Evolutionary conservation across 2,113 vertebrate genomes (phyloP), one percentile per base, ranked within the genome.

Genomic region (Columba livia): DNA sequence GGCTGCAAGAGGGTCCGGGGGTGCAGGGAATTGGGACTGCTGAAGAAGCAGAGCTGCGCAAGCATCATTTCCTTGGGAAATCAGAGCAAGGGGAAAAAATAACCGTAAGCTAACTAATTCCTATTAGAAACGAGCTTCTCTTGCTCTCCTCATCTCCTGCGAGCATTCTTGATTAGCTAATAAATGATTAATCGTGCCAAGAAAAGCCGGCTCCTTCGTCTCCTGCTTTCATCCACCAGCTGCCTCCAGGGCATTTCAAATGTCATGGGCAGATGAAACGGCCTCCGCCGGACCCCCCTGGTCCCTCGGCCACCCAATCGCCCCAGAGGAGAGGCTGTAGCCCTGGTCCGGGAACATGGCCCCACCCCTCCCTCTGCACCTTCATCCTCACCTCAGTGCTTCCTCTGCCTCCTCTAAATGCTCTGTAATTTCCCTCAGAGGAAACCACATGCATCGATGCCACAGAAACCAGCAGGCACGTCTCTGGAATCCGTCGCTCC

Each of bases 101-200:
- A 93, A 85, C 94, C 74, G 0, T 11, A 4, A 87, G 92, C 79
- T 54, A 98, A 95, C 97, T 98, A 97, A 78, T 95, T 97, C 96
- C 96, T 94, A 65, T 92, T 84, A 83, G 94, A 96, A 91, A 15
- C 1, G 66, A 96, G 93, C 92, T 93, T 32, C 89, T 69, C 88
- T 48, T 38, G 24, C 87, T 72, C 80, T 47, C 65, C 84, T 91
- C 94, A 38, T 94, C 95, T 95, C 95, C 95, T 51, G 89, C 12
- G n/a, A 94, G 87, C 20, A 26, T 6, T 90, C 95, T 86, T 96
- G 96, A 97, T 96, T 94, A 96, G 93, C 93, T 97, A 89, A 96
- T 96, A 95, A 97, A 96, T 95, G 94, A 97, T 97, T 96, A 94
- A 96, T 96, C 56, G 53, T 21, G 75, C 93, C 88, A 20, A 96